These are phyloP conservation scores for Paramisgurnus dabryanus DNA, from an alignment of 2,113 vertebrate species.

Conservation along the genomic window DNA sequence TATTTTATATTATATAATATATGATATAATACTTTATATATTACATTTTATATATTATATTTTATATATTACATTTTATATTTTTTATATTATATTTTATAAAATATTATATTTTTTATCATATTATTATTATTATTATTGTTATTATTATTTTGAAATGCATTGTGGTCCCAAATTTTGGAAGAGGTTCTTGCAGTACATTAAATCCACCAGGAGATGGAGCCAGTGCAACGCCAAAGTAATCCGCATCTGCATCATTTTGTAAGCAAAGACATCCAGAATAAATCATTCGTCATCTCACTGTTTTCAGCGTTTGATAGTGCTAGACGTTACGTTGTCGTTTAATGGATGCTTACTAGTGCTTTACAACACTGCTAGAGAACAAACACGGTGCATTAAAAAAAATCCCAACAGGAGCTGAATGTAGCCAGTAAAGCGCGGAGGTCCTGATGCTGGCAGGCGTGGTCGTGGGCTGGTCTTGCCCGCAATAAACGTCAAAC, in stretches of 20 bases:
- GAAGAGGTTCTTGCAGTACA: neutral
- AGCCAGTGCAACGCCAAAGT: neutral
- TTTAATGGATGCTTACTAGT: neutral
- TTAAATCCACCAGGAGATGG: neutral
- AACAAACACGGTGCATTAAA: neutral
- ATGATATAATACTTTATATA: too few species aligned
- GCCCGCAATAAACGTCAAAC: slow-evolving; percentile 49
- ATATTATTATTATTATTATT: too few species aligned
- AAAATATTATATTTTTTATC: too few species aligned
- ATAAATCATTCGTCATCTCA: neutral
- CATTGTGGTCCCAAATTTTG: neutral
- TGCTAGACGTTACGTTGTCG: neutral
- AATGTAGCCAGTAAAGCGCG: neutral
- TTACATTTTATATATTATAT: too few species aligned
- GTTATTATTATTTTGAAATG: neutral
- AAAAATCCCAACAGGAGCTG: neutral
- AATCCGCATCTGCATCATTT: slow-evolving; percentile 6
- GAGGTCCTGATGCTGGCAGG: slow-evolving; percentile 61
- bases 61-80: too few species aligned
- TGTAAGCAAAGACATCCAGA: neutral
- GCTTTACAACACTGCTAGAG: neutral
- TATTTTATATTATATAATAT: too few species aligned
- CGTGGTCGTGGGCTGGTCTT: slow-evolving; percentile 76
- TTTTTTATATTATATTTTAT: too few species aligned
- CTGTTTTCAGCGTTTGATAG: neutral